A percentile compares a stretch with the other conserved stretches of the same genome.
Conservation (phyloP, 2,113 vertebrate genomes). For the Sprattus sprattus region DNA sequence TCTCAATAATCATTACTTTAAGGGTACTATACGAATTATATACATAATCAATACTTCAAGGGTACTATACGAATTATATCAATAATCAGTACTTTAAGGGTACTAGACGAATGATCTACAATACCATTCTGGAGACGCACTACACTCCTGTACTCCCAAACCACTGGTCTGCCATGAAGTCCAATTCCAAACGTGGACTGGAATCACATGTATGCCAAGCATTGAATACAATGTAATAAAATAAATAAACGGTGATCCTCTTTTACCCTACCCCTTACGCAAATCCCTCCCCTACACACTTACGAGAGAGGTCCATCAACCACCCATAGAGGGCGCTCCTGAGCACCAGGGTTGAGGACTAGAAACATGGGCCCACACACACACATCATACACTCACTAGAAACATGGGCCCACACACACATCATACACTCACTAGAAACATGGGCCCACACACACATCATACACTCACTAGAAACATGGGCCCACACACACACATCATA, state of each 20-base stretch:
- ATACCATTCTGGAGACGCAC: not conserved
- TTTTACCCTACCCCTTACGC: not conserved
- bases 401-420: no score
- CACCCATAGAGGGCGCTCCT: not conserved
- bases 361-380: not conserved
- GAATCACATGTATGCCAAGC: not conserved
- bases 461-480: no score
- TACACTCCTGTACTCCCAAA: not conserved
- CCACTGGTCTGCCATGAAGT: not conserved
- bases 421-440: no score
- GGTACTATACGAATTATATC: no score
- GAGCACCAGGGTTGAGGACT: not conserved
- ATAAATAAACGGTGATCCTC: not conserved
- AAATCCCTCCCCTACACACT: not conserved
- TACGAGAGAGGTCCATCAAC: not conserved
- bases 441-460: no score
- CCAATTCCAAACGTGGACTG: not conserved
- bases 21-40: no score
- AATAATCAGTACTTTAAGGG: not conserved
- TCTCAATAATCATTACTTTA: no score
- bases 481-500: no score
- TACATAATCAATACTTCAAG: no score
- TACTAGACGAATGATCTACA: no score
- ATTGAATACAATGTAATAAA: not conserved
- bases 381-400: no score